Conservation (phyloP, 1,140 invertebrate species). For the Dryas iulia region DNA sequence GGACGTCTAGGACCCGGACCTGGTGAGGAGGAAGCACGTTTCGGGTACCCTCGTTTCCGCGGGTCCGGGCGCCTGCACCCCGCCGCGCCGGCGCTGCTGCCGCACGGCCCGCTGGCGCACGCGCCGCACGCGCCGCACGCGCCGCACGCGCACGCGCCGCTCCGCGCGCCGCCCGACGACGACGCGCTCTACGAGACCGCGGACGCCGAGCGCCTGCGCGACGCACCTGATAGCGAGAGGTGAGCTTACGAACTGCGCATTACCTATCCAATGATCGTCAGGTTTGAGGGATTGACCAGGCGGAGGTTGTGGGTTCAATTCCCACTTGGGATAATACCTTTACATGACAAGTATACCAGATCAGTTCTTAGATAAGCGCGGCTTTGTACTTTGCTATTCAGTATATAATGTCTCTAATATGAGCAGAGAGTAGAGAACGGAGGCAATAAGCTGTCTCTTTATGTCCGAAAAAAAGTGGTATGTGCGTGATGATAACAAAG, state of each 20-base stretch:
- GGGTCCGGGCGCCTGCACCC: conserved; percentile 83
- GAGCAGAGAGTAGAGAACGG: too few species aligned
- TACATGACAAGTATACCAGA: too few species aligned
- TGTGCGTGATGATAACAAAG: too few species aligned
- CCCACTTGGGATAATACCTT: neutral
- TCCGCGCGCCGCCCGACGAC: conserved; percentile 85
- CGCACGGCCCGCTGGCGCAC: conserved; percentile 71
- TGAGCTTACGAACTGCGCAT: conserved; percentile 65
- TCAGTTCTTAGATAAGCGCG: too few species aligned
- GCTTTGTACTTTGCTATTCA: too few species aligned
- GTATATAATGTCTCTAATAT: too few species aligned
- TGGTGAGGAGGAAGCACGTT: conserved; percentile 86
- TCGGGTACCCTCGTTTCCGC: conserved; percentile 88
- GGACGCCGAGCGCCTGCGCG: conserved; percentile 84
- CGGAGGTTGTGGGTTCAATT: neutral
- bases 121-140: conserved; percentile 69
- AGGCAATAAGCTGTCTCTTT: too few species aligned
- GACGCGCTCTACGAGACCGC: conserved; percentile 93
- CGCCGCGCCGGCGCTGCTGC: conserved; percentile 72
- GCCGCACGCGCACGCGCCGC: conserved; percentile 70
- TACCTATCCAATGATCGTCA: too few species aligned
- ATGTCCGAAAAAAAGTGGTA: too few species aligned
- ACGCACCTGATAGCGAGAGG: conserved; percentile 93
- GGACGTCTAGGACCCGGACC: conserved; percentile 69
- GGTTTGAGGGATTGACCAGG: too few species aligned